Evolutionary conservation across 2,888 invertebrate genomes (phyloP), one percentile per base, ranked within the genome.

Genomic region (Strigamia crassipes): DNA sequence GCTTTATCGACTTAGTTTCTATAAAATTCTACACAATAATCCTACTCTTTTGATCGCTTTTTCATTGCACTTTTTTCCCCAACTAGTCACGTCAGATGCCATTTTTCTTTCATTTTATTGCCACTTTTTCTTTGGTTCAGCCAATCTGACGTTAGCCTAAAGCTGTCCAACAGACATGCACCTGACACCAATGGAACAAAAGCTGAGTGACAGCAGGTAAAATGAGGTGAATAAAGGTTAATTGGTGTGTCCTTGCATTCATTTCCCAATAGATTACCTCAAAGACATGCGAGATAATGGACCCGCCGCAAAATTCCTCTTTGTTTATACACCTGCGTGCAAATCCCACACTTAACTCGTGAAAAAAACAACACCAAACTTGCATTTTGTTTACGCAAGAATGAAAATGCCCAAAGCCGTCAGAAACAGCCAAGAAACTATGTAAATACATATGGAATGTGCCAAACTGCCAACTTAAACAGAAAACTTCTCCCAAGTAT

Each of bases 11-110:
- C 51, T 51, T n/a, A 51, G n/a, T 51, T 51, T 51, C 51, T 51
- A 51, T 51, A 51, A 51, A 51, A 51, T n/a, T 51, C 51, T 51
- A 51, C 51, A 51, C 51, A 51, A 51, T 51, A 51, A 51, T 51
- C 51, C 51, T n/a, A 51, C 51, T 51, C n/a, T n/a, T 51, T 51
- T 51, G 51, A 51, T 51, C 51, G 51, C 51, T 51, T 51, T 51
- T 51, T 51, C 51, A 51, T 51, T 51, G 51, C 51, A 51, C 51
- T 51, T 51, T 51, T 51, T 51, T n/a, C 51, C 51, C 51, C 51
- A 51, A 51, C 51, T 51, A 51, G 51, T 51, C 51, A 51, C 51
- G 51, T 51, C 51, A 51, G n/a, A 51, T 51, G 51, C 51, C 51
- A 51, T 51, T 51, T 51, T 51, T 51, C 51, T 51, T 51, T 51